Conservation (phyloP, 2,113 vertebrate species). For the Mystacornis crossleyi region DNA sequence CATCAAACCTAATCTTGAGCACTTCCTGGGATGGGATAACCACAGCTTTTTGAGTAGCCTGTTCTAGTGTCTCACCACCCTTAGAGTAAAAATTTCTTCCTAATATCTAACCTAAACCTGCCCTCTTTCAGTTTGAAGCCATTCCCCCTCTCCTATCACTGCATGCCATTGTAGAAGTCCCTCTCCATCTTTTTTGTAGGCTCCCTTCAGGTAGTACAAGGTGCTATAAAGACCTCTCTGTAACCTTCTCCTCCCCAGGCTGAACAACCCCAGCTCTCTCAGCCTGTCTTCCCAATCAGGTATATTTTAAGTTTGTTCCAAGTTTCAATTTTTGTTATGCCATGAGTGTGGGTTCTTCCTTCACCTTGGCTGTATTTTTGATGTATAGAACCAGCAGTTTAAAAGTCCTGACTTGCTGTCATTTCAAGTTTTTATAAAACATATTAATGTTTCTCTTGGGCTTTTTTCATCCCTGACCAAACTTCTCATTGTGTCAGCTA, state of each 20-base stretch:
- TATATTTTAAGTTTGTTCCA: not conserved
- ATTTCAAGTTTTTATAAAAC: not conserved
- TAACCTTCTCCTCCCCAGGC: not conserved
- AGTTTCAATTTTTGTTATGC: not conserved
- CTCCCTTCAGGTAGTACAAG: not conserved
- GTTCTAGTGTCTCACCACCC: not conserved
- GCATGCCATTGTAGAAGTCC: not conserved
- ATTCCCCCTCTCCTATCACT: not conserved
- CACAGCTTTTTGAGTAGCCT: not conserved
- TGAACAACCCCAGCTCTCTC: not conserved
- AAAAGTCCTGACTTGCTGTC: not conserved
- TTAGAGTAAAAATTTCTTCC: not conserved
- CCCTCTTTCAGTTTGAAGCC: not conserved
- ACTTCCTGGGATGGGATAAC: not conserved
- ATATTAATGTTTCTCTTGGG: not conserved
- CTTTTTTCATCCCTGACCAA: not conserved
- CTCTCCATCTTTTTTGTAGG: not conserved
- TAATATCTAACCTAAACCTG: not conserved
- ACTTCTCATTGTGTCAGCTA: not conserved
- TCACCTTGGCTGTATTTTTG: not conserved
- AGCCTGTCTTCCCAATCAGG: not conserved
- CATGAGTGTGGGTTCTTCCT: not conserved
- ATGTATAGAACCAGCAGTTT: not conserved
- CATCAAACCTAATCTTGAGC: not conserved
- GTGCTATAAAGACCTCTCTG: not conserved